phyloP scores from a whole-genome alignment of 2,797 vertebrate species.

The Jordanella pulchra region DNA sequence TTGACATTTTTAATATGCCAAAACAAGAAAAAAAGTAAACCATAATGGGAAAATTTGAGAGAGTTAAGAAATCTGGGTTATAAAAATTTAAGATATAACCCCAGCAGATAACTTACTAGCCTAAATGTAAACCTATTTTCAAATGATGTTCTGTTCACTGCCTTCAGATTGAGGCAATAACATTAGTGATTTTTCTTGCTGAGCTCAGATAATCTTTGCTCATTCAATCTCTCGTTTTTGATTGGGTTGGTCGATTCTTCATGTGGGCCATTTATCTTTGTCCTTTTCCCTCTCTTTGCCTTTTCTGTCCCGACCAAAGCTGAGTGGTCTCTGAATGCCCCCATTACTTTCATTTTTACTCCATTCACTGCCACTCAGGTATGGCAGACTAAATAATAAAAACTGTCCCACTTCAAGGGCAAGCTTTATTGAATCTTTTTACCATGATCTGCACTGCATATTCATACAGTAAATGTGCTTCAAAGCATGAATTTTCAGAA shows the following conservation, averaged over 20 bases:
- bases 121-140: conserved; percentile 23
- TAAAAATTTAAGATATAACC: conserved; percentile 16
- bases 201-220: conserved; percentile 31
- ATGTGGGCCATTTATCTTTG: conserved; percentile 11
- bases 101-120: not conserved
- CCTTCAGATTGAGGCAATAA: conserved; percentile 32
- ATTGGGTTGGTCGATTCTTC: conserved; percentile 37
- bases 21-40: no score
- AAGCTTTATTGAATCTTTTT: conserved; percentile 30
- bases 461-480: not conserved
- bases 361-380: conserved; percentile 12
- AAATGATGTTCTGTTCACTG: conserved; percentile 10
- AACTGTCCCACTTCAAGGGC: conserved; percentile 9
- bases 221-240: conserved; percentile 27
- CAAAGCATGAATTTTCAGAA: conserved; percentile 11
- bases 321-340: conserved; percentile 4
- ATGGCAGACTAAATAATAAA: conserved; percentile 22
- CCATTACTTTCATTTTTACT: conserved; percentile 27
- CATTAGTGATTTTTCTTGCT: conserved; percentile 30
- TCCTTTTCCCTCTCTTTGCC: not conserved
- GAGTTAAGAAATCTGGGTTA: conserved; percentile 10
- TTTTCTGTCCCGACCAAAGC: conserved; percentile 15
- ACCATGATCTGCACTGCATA: not conserved
- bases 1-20: conserved; percentile 1
- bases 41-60: no score